These are phyloP conservation scores for Agelaius phoeniceus DNA, from an alignment of 2,113 vertebrate genomes.

Conservation along the genomic window DNA sequence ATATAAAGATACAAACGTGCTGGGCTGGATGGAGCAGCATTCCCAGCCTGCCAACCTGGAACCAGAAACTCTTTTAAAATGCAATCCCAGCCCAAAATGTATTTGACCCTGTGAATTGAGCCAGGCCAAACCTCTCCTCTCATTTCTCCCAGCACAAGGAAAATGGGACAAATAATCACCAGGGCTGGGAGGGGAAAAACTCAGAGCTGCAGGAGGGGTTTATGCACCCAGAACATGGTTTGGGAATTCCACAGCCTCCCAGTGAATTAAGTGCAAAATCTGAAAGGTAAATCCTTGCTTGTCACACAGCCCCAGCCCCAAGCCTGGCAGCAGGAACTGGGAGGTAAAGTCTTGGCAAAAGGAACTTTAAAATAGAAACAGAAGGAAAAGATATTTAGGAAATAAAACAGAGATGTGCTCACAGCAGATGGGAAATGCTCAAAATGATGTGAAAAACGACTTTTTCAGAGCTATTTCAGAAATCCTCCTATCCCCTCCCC, in stretches of 20 bases:
- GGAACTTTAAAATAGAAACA: constrained; percentile 39
- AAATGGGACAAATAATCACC: not conserved
- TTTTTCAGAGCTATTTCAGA: constrained; percentile 35
- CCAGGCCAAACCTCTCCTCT: not conserved
- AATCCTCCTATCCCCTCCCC: not conserved
- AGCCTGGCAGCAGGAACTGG: not conserved
- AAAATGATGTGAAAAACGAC: not conserved
- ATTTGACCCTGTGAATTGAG: not conserved
- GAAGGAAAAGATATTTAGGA: constrained; percentile 46
- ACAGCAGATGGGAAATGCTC: constrained; percentile 51
- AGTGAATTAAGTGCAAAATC: not conserved
- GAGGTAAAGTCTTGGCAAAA: constrained; percentile 27
- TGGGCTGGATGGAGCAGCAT: not conserved
- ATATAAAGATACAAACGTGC: not conserved
- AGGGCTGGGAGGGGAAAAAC: not conserved
- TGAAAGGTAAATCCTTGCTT: not conserved
- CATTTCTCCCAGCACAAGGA: not conserved
- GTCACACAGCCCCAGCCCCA: not conserved
- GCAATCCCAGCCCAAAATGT: not conserved
- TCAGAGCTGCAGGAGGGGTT: not conserved
- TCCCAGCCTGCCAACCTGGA: not conserved
- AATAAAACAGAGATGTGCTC: constrained; percentile 36
- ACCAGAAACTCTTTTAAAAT: not conserved
- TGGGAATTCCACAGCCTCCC: not conserved
- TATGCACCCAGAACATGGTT: not conserved